Conservation (phyloP, 2,888 invertebrate species). For the Volucella bombylans region DNA sequence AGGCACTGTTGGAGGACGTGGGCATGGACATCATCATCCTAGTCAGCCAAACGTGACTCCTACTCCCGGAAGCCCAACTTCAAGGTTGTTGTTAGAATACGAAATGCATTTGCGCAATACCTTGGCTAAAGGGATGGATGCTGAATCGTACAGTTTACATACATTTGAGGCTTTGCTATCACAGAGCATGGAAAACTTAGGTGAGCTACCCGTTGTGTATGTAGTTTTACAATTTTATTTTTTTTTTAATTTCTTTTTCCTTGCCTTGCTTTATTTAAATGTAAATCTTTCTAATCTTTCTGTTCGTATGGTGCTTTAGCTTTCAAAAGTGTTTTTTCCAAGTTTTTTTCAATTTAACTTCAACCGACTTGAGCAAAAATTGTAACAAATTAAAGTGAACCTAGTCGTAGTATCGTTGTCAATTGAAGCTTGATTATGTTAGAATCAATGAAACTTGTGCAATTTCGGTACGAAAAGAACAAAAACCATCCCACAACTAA, state of each 20-base stretch:
- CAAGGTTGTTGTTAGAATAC: constrained; percentile 93
- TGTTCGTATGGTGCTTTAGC: constrained; percentile 35
- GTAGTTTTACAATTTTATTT: constrained; percentile 8
- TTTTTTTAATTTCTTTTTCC: not conserved
- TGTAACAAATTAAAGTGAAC: too few species aligned
- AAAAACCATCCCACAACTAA: too few species aligned
- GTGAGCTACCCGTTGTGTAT: constrained; percentile 82
- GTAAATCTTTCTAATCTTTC: constrained; percentile 16
- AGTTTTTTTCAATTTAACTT: not conserved
- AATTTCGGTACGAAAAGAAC: too few species aligned
- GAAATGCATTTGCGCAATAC: constrained; percentile 97
- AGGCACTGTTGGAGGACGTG: constrained; percentile 74
- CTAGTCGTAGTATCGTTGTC: too few species aligned
- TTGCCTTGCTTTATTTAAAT: constrained; percentile 36
- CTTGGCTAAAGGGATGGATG: constrained; percentile 96
- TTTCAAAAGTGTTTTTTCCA: not conserved
- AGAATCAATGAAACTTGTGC: too few species aligned
- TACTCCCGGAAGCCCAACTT: constrained; percentile 92
- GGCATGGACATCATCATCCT: constrained; percentile 87
- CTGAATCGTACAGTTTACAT: constrained; percentile 96
- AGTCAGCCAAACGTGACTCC: constrained; percentile 88
- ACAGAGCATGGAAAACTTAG: constrained; percentile 97
- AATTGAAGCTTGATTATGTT: too few species aligned
- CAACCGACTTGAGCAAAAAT: not conserved
- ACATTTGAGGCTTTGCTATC: constrained; percentile 96